Conservation (phyloP, 2,113 vertebrate genomes). For the Romanogobio albipinnatus region DNA sequence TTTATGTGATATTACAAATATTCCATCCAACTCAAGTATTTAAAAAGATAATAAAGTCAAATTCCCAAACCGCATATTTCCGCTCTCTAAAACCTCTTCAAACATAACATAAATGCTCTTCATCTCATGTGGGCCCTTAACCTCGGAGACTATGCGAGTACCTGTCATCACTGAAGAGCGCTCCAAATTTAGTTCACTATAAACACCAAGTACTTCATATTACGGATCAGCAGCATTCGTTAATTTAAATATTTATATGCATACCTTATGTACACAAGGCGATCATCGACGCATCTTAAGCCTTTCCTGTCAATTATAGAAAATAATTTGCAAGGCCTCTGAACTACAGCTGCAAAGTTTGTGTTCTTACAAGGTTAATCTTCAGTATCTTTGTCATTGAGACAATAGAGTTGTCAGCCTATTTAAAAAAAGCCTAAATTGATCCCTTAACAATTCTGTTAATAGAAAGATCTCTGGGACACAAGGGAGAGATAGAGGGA, state of each 20-base stretch:
- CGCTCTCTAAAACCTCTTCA: neutral
- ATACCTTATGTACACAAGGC: neutral
- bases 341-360: slow-evolving; percentile 61
- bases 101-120: neutral
- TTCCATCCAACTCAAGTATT: neutral
- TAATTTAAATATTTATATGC: neutral
- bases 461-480: slow-evolving; percentile 79
- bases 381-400: slow-evolving; percentile 59
- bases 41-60: slow-evolving; percentile 1
- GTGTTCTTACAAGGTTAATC: slow-evolving; percentile 66
- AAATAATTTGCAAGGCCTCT: slow-evolving; percentile 48
- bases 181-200: neutral
- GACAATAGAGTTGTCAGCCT: slow-evolving; percentile 73
- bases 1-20: neutral
- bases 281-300: neutral
- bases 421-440: slow-evolving; percentile 67
- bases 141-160: neutral
- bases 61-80: neutral
- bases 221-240: neutral
- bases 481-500: slow-evolving; percentile 68
- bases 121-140: slow-evolving; percentile 17
- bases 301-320: neutral
- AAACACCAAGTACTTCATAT: neutral
- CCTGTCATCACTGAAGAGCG: slow-evolving; percentile 1
- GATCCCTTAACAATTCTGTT: slow-evolving; percentile 76